Evolutionary conservation across 2,888 invertebrate species (phyloP).

Genomic region (Mellilla xanthometata): DNA sequence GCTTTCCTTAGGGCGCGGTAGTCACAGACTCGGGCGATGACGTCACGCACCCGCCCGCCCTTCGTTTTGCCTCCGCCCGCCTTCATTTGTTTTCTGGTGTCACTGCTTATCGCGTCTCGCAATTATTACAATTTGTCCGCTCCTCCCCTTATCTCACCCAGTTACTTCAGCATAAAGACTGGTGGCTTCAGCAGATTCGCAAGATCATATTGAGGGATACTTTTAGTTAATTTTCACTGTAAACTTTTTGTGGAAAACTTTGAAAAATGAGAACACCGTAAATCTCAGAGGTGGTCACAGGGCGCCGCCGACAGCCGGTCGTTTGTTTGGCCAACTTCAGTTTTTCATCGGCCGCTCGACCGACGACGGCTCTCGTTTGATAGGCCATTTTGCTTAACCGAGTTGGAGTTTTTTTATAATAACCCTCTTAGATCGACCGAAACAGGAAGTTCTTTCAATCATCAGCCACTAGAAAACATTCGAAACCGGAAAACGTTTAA

Average conservation of each 20-base stretch:
- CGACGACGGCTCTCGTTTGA: conserved; percentile 56
- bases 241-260: conserved; percentile 64
- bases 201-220: conserved; percentile 71
- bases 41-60: conserved; percentile 55
- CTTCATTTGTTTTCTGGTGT: conserved; percentile 82
- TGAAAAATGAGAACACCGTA: conserved; percentile 71
- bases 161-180: conserved; percentile 76
- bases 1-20: conserved; percentile 43
- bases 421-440: conserved; percentile 33
- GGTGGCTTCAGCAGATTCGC: conserved; percentile 75
- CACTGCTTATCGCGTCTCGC: conserved; percentile 81
- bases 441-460: conserved; percentile 39
- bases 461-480: conserved; percentile 38
- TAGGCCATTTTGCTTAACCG: conserved; percentile 49
- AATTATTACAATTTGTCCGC: conserved; percentile 83
- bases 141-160: conserved; percentile 79
- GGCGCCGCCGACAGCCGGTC: conserved; percentile 58
- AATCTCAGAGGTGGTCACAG: conserved; percentile 67
- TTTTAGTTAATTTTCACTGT: conserved; percentile 61
- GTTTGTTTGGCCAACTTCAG: conserved; percentile 66
- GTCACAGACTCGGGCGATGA: conserved; percentile 50
- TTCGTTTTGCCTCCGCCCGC: conserved; percentile 47
- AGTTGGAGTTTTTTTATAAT: conserved; percentile 33
- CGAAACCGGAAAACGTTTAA: conserved; percentile 31
- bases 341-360: conserved; percentile 59